Conservation (phyloP, 2,888 invertebrate species). For the Stomorhina lunata region DNA sequence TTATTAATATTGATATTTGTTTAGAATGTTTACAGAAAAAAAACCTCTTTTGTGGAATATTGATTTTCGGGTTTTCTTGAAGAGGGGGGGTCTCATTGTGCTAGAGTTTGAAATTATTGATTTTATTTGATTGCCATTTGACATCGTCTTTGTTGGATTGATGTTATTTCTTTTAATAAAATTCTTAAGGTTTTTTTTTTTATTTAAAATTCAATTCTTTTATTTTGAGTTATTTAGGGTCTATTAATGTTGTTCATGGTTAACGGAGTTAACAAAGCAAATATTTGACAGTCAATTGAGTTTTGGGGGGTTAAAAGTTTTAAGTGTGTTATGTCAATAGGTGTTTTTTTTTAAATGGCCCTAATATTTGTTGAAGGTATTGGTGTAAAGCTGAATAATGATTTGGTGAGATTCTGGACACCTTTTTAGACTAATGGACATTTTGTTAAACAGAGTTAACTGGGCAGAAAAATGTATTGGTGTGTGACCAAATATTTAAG, state of each 20-base stretch:
- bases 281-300: conserved; percentile 14
- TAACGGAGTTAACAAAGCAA: conserved; percentile 28
- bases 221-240: not conserved
- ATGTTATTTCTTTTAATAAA: not conserved
- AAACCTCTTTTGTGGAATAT: not conserved
- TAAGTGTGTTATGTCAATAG: conserved; percentile 9
- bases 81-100: not conserved
- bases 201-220: not conserved
- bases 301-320: conserved; percentile 7
- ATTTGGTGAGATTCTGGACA: not conserved
- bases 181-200: conserved; percentile 1
- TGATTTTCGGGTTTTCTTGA: not conserved
- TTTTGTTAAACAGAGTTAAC: not conserved
- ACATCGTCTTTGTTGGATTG: conserved; percentile 29
- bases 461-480: not conserved
- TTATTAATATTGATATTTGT: not conserved
- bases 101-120: conserved; percentile 6
- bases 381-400: conserved; percentile 1
- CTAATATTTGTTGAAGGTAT: not conserved
- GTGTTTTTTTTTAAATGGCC: not conserved
- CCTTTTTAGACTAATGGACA: not conserved
- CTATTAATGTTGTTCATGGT: not conserved
- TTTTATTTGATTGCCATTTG: conserved; percentile 57
- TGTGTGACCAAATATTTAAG: too few relatives aligned
- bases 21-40: not conserved